Evolutionary conservation across 2,888 invertebrate genomes (phyloP).

Genomic region (Tetragnatha montana): DNA sequence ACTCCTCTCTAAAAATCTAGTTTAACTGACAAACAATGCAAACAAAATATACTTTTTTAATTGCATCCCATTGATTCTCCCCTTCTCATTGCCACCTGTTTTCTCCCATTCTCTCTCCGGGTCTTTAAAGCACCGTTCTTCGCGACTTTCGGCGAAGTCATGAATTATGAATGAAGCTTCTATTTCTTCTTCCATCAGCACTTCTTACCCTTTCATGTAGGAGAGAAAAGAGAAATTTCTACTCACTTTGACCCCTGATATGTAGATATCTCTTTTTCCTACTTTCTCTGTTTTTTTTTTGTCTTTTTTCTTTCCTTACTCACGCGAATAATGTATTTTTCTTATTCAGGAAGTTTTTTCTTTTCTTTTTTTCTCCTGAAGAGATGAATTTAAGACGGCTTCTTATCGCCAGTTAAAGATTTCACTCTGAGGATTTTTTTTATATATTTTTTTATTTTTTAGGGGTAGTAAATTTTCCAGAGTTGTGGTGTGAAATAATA

Average conservation of each 20-base stretch:
- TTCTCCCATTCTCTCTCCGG: constrained; percentile 38
- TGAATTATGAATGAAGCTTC: constrained; percentile 50
- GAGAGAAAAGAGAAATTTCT: constrained; percentile 46
- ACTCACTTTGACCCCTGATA: constrained; percentile 51
- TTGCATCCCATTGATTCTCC: no score
- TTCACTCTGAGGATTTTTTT: background rate
- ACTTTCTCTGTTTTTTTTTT: constrained; percentile 10
- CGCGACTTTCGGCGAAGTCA: constrained; percentile 7
- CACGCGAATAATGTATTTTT: constrained; percentile 40
- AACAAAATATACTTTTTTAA: no score
- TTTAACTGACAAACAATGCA: no score
- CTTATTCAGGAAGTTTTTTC: constrained; percentile 15
- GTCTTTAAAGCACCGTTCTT: constrained; percentile 40
- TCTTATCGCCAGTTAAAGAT: background rate
- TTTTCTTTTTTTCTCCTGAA: no score
- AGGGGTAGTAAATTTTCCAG: background rate
- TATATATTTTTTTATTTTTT: no score
- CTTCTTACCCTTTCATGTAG: constrained; percentile 13
- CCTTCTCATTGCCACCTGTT: constrained; percentile 37
- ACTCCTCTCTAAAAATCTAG: no score
- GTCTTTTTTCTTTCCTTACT: background rate
- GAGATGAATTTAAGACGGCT: constrained; percentile 35
- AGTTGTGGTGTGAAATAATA: background rate
- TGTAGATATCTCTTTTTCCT: constrained; percentile 28
- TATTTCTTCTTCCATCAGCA: constrained; percentile 25